Evolutionary conservation across 1,140 invertebrate genomes (phyloP).

Genomic region (Heliothis subflexa): DNA sequence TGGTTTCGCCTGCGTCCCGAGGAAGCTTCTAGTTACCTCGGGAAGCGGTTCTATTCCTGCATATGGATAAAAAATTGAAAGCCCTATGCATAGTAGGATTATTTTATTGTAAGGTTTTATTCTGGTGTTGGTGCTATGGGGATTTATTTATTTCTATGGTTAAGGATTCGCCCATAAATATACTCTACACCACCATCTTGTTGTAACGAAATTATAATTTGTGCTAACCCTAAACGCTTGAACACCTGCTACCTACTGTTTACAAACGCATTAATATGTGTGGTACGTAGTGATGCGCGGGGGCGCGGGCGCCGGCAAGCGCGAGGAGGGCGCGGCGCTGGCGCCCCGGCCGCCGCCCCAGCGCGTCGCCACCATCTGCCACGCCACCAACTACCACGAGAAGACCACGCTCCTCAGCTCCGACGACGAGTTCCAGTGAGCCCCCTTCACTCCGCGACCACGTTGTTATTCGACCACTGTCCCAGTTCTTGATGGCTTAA

Average conservation of each 20-base stretch:
- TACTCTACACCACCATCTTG: too few species aligned
- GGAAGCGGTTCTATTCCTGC: too few species aligned
- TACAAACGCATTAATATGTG: slow-evolving; percentile 14
- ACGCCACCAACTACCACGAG: slow-evolving; percentile 95
- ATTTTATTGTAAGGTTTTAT: too few species aligned
- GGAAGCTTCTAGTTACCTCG: too few species aligned
- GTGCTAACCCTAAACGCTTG: slow-evolving; percentile 12
- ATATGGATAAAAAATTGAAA: too few species aligned
- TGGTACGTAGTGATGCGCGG: slow-evolving; percentile 71
- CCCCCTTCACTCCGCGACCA: slow-evolving; percentile 28
- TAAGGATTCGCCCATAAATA: too few species aligned
- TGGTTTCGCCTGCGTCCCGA: too few species aligned
- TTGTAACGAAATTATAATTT: background rate
- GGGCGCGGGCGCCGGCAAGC: slow-evolving; percentile 68
- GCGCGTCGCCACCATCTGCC: slow-evolving; percentile 90
- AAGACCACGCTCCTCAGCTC: slow-evolving; percentile 98
- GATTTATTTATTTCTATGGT: too few species aligned
- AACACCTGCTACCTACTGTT: background rate
- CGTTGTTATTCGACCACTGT: slow-evolving; percentile 43
- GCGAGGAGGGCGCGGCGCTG: slow-evolving; percentile 84
- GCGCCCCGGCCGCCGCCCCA: slow-evolving; percentile 87
- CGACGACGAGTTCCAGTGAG: slow-evolving; percentile 98
- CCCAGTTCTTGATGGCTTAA: slow-evolving; percentile 28
- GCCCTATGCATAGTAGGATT: too few species aligned
- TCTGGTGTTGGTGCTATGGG: too few species aligned